Percentiles rank a stretch among this genome's conserved stretches.
phyloP scores from a whole-genome alignment of 2,797 vertebrate species.

The Setipinna tenuifilis region DNA sequence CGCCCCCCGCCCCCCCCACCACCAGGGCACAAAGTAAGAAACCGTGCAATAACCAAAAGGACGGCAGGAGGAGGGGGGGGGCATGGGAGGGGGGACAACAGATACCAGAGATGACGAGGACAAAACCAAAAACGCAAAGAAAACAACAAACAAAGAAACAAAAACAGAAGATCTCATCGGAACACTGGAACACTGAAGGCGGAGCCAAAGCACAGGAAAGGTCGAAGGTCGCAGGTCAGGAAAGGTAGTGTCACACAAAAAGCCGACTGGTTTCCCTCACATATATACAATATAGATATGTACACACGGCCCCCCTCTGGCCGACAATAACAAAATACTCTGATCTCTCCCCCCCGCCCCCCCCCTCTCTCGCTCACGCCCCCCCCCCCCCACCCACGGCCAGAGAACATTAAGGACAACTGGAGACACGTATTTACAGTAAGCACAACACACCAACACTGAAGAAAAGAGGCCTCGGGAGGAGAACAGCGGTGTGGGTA shows the following conservation, averaged over 20 bases:
- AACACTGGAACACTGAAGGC: slow-evolving; percentile 97
- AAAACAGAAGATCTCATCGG: slow-evolving; percentile 87
- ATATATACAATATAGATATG: slow-evolving; percentile 98
- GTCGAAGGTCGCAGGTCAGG: slow-evolving; percentile 74
- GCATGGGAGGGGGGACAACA: slow-evolving; percentile 58
- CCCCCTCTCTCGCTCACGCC: slow-evolving; percentile 61
- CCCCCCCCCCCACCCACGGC: slow-evolving; percentile 74
- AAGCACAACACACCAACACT: slow-evolving; percentile 90
- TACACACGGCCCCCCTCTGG: slow-evolving; percentile 88
- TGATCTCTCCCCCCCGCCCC: slow-evolving; percentile 78
- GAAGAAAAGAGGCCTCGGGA: slow-evolving; percentile 85
- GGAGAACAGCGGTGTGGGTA: too few species aligned
- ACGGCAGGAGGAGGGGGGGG: slow-evolving; percentile 4
- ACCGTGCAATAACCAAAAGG: slow-evolving; percentile 88
- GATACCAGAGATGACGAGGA: slow-evolving; percentile 82
- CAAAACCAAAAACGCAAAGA: slow-evolving; percentile 76
- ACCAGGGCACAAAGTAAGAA: slow-evolving; percentile 83
- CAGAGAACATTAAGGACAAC: slow-evolving; percentile 79
- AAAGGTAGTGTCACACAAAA: slow-evolving; percentile 86
- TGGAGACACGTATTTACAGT: slow-evolving; percentile 90
- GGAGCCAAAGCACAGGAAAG: slow-evolving; percentile 86
- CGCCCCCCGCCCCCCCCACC: not conserved
- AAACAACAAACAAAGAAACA: slow-evolving; percentile 67
- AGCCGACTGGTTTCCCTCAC: slow-evolving; percentile 91
- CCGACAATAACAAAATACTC: slow-evolving; percentile 97